These are phyloP conservation scores for Gallinago paraguaiae DNA, from an alignment of 2,113 vertebrate species.

Conservation along the genomic window DNA sequence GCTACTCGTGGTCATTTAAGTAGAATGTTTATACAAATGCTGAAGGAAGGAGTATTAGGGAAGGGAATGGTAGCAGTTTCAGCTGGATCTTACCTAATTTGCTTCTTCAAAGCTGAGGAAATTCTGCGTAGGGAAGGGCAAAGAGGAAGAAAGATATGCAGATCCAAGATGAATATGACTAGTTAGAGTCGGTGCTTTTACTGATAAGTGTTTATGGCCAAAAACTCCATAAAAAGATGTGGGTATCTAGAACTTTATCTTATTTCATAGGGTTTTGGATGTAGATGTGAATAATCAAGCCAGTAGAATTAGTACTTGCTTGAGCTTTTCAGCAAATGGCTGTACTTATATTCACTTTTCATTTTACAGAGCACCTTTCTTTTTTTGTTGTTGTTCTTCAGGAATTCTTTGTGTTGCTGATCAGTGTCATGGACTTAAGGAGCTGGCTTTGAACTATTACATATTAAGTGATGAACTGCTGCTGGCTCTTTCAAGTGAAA, in stretches of 20 bases:
- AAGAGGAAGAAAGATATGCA: neutral
- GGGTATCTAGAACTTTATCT: neutral
- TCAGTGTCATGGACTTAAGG: conserved; percentile 79
- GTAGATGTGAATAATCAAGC: neutral
- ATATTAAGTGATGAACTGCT: conserved; percentile 79
- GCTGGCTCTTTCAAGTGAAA: conserved; percentile 78
- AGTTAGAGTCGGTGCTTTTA: neutral
- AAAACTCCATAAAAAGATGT: neutral
- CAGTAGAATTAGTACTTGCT: neutral
- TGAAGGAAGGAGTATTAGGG: neutral
- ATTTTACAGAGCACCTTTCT: neutral
- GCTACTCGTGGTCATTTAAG: neutral
- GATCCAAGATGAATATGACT: neutral
- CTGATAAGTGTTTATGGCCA: neutral
- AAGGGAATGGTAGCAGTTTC: neutral
- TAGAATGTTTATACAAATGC: neutral
- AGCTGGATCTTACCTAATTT: neutral
- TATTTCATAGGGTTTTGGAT: neutral
- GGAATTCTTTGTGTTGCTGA: conserved; percentile 83
- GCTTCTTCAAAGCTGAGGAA: neutral
- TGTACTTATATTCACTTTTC: neutral
- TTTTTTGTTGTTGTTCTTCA: conserved; percentile 17
- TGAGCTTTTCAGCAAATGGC: neutral
- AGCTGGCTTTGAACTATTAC: conserved; percentile 81
- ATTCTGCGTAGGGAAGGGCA: neutral